Conservation (phyloP, 2,113 vertebrate species). For the Sinocyclocheilus grahami region DNA sequence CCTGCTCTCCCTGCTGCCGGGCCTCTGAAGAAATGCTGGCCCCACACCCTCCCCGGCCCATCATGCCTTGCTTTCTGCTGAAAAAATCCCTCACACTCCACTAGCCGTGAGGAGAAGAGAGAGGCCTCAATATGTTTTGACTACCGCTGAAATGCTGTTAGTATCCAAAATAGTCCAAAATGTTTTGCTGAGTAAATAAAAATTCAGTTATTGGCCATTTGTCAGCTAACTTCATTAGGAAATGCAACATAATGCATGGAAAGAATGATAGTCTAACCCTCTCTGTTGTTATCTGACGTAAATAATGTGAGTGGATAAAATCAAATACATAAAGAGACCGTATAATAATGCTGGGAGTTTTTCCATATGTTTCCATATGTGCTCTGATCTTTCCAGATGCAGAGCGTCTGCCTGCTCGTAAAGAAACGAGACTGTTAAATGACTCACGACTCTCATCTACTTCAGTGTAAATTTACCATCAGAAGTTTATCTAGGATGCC, state of each 20-base stretch:
- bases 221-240: not conserved
- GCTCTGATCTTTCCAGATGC: not conserved
- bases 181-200: not conserved
- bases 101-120: conserved; percentile 14
- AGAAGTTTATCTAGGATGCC: not conserved
- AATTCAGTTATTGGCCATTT: not conserved
- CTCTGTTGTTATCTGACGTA: not conserved
- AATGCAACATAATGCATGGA: not conserved
- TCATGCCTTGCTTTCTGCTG: conserved; percentile 19
- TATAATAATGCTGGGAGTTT: not conserved
- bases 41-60: conserved; percentile 32
- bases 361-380: not conserved
- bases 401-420: not conserved
- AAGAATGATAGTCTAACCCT: not conserved
- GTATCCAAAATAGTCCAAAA: not conserved
- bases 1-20: conserved; percentile 34
- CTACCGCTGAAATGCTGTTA: conserved; percentile 33
- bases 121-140: conserved; percentile 36
- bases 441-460: not conserved
- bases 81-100: conserved; percentile 36
- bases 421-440: not conserved
- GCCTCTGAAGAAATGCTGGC: conserved; percentile 46
- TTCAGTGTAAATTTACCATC: not conserved
- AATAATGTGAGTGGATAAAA: not conserved
- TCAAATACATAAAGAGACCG: not conserved